Percentiles rank a stretch among this genome's conserved stretches.
Evolutionary conservation across 2,797 vertebrate genomes (phyloP).

Genomic region (Aeoliscus strigatus): DNA sequence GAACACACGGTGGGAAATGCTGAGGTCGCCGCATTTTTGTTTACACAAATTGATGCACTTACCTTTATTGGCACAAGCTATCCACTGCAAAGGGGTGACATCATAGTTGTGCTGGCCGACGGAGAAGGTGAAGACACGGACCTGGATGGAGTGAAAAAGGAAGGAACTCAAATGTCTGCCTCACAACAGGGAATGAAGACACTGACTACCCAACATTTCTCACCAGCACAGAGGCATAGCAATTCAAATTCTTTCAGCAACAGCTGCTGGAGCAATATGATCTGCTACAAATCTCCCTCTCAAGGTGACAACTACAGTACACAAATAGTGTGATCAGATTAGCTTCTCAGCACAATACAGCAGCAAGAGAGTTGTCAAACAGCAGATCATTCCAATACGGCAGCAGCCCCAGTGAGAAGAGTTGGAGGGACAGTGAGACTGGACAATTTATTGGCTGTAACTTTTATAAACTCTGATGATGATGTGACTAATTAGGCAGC

Average conservation of each 20-base stretch:
- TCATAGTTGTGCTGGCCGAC: conserved; percentile 98
- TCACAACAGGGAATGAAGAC: too few relatives aligned
- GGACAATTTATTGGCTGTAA: conserved; percentile 36
- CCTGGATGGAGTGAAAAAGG: conserved; percentile 68
- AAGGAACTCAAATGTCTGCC: too few relatives aligned
- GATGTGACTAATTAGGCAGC: conserved; percentile 67
- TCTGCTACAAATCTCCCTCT: too few relatives aligned
- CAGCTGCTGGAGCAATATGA: too few relatives aligned
- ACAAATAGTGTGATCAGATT: conserved; percentile 19
- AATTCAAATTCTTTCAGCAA: too few relatives aligned
- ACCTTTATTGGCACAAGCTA: conserved; percentile 98
- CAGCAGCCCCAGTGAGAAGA: conserved; percentile 36
- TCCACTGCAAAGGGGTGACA: conserved; percentile 96
- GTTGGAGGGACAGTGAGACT: conserved; percentile 20
- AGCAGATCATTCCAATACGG: conserved; percentile 41
- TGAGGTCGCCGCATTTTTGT: too few relatives aligned
- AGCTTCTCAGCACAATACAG: conserved; percentile 14
- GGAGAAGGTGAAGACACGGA: conserved; percentile 96
- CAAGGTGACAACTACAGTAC: too few relatives aligned
- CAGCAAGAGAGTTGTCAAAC: conserved; percentile 37
- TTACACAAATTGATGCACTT: conserved; percentile 38
- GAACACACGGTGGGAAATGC: too few relatives aligned
- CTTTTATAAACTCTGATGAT: conserved; percentile 58
- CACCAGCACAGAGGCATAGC: too few relatives aligned
- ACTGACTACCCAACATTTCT: too few relatives aligned